These are phyloP conservation scores for Pterostichus niger DNA, from an alignment of 2,888 invertebrate genomes.

Conservation along the genomic window DNA sequence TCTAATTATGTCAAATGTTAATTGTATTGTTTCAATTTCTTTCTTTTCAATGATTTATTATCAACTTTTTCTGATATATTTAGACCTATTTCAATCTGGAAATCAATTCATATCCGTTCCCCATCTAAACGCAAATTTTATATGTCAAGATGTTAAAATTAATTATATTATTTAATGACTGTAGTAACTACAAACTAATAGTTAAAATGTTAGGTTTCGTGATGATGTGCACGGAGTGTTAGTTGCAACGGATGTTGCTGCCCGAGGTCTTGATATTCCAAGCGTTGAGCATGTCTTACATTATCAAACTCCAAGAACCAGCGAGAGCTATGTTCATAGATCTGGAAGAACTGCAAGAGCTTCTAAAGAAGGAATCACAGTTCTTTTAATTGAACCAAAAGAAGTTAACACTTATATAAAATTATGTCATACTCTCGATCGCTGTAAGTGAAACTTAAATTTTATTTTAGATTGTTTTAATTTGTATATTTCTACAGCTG, in stretches of 20 bases:
- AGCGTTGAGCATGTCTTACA: constrained; percentile 96
- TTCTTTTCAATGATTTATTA: no score
- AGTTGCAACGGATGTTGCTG: constrained; percentile 98
- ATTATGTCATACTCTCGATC: constrained; percentile 90
- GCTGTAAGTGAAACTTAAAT: constrained; percentile 81
- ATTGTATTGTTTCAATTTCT: neutral
- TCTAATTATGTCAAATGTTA: no score
- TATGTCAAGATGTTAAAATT: no score
- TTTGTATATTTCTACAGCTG: constrained; percentile 78
- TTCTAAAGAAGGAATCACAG: constrained; percentile 91
- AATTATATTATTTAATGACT: no score
- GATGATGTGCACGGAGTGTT: constrained; percentile 86
- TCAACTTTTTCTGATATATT: no score
- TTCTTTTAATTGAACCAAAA: constrained; percentile 93
- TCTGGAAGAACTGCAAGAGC: constrained; percentile 98
- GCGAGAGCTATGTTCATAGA: constrained; percentile 97
- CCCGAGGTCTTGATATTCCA: constrained; percentile 97
- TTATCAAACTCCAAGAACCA: constrained; percentile 96
- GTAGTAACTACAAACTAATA: no score
- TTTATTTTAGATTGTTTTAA: no score
- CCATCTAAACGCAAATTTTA: no score
- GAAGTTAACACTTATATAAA: constrained; percentile 90
- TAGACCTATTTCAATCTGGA: no score
- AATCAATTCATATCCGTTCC: no score
- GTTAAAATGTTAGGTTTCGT: constrained; percentile 80